Percentiles rank a stretch among this genome's conserved stretches.
These are phyloP conservation scores for Brachionus sp. DNA, from an alignment of 1,140 invertebrate genomes.

Conservation along the genomic window DNA sequence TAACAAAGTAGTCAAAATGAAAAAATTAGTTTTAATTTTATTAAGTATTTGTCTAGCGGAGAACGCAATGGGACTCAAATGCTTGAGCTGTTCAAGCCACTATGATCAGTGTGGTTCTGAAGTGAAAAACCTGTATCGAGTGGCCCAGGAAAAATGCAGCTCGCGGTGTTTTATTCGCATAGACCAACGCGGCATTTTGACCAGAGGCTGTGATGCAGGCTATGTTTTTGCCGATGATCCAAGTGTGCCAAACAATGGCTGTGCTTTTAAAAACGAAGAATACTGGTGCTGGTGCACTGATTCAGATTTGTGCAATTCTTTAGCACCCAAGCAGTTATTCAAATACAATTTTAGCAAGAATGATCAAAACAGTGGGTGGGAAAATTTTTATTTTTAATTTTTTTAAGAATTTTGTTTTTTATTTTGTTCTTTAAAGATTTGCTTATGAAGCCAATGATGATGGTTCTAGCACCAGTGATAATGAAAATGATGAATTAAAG, in stretches of 20 bases:
- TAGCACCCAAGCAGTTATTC: neutral
- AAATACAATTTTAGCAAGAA: neutral
- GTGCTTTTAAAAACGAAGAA: neutral
- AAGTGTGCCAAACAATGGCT: neutral
- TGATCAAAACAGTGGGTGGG: conserved; percentile 10
- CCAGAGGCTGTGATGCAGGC: neutral
- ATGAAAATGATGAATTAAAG: neutral
- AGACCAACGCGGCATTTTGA: neutral
- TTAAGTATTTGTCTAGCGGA: neutral
- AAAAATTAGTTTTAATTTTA: neutral
- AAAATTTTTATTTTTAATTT: neutral
- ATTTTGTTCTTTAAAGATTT: neutral
- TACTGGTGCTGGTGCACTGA: conserved; percentile 30
- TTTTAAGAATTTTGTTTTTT: neutral
- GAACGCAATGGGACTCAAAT: neutral
- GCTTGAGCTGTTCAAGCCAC: conserved; percentile 1
- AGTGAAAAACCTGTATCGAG: neutral
- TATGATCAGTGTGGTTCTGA: neutral
- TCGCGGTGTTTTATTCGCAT: neutral
- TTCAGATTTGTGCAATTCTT: conserved; percentile 7
- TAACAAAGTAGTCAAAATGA: neutral
- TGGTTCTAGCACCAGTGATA: neutral
- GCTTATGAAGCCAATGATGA: neutral
- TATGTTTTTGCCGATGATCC: conserved; percentile 1
- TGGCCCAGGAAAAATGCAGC: neutral